Evolutionary conservation across 2,797 vertebrate species (phyloP), one percentile per base, ranked within the genome.

Genomic region (Cuculus canorus): DNA sequence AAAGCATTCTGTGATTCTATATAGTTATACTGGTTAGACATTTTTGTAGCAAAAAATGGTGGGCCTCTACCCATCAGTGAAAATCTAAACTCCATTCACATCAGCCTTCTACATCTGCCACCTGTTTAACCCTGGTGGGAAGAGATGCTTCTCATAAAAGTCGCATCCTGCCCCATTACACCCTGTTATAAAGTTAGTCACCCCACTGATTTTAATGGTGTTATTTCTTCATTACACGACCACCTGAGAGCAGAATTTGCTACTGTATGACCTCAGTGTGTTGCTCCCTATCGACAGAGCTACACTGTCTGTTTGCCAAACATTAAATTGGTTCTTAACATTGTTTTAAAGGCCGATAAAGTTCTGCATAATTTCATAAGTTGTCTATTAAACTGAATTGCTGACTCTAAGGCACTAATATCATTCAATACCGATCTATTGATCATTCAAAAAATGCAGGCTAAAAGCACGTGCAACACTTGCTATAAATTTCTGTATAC

Each of bases 281-380:
- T 95, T 97, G 83, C 73, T 96, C 76, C 2, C 17, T 95, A 96
- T 95, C 47, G 3, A 94, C 82, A 93, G 86, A 96, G 92, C 59
- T 30, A 91, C 27, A 7, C 60, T 88, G 95, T 95, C 75, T 93
- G 84, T 96, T 95, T 97, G 96, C 96, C 97, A 97, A 97, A 97
- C 96, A 75, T 23, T 3, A 91, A 97, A 97, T 96, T 96, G 96
- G 95, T 93, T 96, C 93, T 96, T 96, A 96, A 97, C 95, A 66
- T 97, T 96, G 97, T 96, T 97, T 98, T 97, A 97, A 98, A 94
- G 75, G 93, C 48, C 71, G 69, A 30, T 90, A 95, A 97, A 96
- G 93, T 79, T 71, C 85, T 93, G 90, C 92, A 95, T 97, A 97
- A 96, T 97, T 98, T 97, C 90, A 66, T 96, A 90, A 91, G 52